Percentiles rank a stretch among this genome's conserved stretches.
These are phyloP conservation scores for Sarcophaga bullata DNA, from an alignment of 1,140 invertebrate species.

Conservation along the genomic window DNA sequence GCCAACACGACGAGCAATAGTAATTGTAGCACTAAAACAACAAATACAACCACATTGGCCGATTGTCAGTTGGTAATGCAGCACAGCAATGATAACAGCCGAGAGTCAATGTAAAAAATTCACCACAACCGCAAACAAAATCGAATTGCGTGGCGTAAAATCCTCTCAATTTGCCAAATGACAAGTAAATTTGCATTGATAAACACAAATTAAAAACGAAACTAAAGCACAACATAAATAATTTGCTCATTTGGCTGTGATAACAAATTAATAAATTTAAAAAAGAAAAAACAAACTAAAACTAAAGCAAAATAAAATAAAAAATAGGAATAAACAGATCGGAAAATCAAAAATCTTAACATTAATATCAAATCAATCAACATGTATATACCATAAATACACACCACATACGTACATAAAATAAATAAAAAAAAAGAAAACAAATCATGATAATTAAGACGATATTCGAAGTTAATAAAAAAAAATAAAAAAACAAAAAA, in stretches of 20 bases:
- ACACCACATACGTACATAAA: background rate
- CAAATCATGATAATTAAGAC: background rate
- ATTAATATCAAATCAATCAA: conserved; percentile 13
- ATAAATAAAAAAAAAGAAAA: background rate
- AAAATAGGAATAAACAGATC: background rate
- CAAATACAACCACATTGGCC: conserved; percentile 54
- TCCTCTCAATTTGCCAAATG: conserved; percentile 43
- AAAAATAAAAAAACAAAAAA: no score
- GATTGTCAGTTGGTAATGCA: conserved; percentile 62
- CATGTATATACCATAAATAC: conserved; percentile 20
- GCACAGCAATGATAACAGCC: conserved; percentile 71
- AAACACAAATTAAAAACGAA: background rate
- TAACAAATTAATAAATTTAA: conserved; percentile 23
- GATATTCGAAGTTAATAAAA: background rate
- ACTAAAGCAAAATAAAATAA: no score
- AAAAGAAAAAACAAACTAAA: conserved; percentile 27
- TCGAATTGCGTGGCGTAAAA: background rate
- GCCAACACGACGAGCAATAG: conserved; percentile 9
- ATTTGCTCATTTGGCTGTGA: conserved; percentile 48
- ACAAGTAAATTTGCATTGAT: background rate
- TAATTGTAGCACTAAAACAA: conserved; percentile 42
- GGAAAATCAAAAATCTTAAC: conserved; percentile 6
- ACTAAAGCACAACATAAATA: background rate
- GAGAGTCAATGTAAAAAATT: conserved; percentile 69
- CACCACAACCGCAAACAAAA: background rate